A percentile compares a stretch with the other conserved stretches of the same genome.
Conservation (phyloP, 2,888 invertebrate genomes). For the Mimachlamys varia region DNA sequence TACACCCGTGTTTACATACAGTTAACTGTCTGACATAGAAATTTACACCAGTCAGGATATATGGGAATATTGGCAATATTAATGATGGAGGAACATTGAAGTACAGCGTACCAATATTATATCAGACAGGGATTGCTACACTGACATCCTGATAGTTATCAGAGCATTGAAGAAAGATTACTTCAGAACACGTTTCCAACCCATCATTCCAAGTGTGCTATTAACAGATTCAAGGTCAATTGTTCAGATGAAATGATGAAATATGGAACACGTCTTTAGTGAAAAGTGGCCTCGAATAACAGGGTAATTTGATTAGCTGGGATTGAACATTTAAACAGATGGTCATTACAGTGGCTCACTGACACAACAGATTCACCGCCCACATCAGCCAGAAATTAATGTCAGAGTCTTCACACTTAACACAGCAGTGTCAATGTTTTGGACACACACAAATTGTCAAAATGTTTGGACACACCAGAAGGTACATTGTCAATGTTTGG, state of each 20-base stretch:
- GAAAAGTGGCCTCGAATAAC: not conserved
- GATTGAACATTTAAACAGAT: conserved; percentile 6
- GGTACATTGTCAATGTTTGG: too few relatives aligned
- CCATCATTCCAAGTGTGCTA: not conserved
- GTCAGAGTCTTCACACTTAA: not conserved
- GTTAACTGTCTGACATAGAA: not conserved
- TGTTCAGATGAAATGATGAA: not conserved
- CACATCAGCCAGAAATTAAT: not conserved
- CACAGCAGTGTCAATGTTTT: not conserved
- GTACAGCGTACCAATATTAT: too few relatives aligned
- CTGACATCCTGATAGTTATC: too few relatives aligned
- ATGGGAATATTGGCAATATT: not conserved
- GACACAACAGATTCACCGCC: not conserved
- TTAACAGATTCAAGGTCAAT: conserved; percentile 15
- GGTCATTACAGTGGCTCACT: not conserved
- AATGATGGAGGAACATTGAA: not conserved
- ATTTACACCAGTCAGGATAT: not conserved
- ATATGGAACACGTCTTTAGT: conserved; percentile 4
- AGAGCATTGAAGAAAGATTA: too few relatives aligned
- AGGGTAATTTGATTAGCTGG: not conserved
- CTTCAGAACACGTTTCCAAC: not conserved
- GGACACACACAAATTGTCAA: not conserved
- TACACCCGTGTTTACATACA: not conserved
- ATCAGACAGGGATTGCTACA: too few relatives aligned
- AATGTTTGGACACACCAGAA: too few relatives aligned